Percentiles rank a stretch among this genome's conserved stretches.
Conservation (phyloP, 2,113 vertebrate species). For the Lathamus discolor region DNA sequence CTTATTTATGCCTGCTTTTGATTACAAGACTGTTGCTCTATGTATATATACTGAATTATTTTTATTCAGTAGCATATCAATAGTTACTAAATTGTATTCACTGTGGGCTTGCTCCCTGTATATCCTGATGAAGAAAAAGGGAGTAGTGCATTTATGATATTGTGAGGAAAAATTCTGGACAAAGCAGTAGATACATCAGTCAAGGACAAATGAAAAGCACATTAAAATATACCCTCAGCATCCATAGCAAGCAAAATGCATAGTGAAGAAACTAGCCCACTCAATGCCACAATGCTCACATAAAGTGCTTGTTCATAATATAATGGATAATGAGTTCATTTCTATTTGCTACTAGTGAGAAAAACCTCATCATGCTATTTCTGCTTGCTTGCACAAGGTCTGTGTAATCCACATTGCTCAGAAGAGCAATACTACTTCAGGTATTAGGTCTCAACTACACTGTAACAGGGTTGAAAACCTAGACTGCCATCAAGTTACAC, state of each 20-base stretch:
- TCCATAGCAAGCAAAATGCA: neutral
- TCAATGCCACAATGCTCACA: neutral
- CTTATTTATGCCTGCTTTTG: neutral
- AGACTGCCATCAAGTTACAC: neutral
- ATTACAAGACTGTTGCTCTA: neutral
- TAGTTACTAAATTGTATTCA: neutral
- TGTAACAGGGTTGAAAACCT: rapidly evolving
- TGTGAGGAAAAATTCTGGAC: neutral
- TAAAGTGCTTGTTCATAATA: neutral
- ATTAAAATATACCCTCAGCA: neutral
- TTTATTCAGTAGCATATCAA: neutral
- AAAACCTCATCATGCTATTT: neutral
- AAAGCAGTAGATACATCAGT: neutral
- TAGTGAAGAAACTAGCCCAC: neutral
- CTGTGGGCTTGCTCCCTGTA: neutral
- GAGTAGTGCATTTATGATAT: neutral
- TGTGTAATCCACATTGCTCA: neutral
- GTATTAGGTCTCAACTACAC: neutral
- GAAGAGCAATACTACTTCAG: neutral
- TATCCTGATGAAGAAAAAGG: neutral
- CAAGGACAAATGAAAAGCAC: neutral
- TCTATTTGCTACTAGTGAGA: neutral
- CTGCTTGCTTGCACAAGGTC: neutral
- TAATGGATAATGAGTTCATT: neutral
- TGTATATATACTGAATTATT: neutral